Base-by-base conservation (phyloP, 2,888 invertebrate genomes). In the Melanotus villosus region DNA sequence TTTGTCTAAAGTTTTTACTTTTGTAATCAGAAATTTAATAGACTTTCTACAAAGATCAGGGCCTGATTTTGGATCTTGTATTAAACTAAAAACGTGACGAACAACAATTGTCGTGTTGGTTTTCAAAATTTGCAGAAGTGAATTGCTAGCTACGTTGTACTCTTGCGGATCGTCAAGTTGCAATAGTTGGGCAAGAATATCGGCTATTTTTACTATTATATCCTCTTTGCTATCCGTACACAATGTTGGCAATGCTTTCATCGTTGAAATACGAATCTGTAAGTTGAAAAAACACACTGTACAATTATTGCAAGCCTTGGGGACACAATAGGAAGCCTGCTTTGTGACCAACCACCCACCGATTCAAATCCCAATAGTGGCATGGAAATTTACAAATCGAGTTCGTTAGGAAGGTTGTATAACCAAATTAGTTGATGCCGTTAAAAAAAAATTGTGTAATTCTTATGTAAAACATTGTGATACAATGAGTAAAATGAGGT, bases 211-310 rank as follows among this genome's bases (percentile, higher is more conserved):
- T 32, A 91, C 89, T 0, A 96, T 91, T 0, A 96, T 91, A 80
- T 94, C 92, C 73, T 93, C 93, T 75, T 93, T 92, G 68, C 91
- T 91, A 75, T 93, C 95, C 84, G 94, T 94, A 81, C 97, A 97
- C 67, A 98, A 86, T 41, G 90, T 87, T 9, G 97, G 96, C 71
- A 99, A 87, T 81, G 95, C 94, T 85, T 96, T 96, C 75, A 97
- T 96, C 10, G 97, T 97, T 87, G 96, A 96, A 80, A 97, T 97
- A 16, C 97, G 89, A 78, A 97, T 97, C 97, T 97, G 81, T 57
- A 80, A n/a, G n/a, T n/a, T n/a, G n/a, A n/a, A n/a, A n/a, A n/a
- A n/a, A n/a, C n/a, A n/a, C n/a, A n/a, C n/a, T n/a, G n/a, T n/a
- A n/a, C n/a, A n/a, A n/a, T n/a, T n/a, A n/a, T n/a, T n/a, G n/a